Percentiles rank a stretch among this genome's conserved stretches.
phyloP scores from a whole-genome alignment of 1,140 invertebrate species.

The Saccostrea echinata region DNA sequence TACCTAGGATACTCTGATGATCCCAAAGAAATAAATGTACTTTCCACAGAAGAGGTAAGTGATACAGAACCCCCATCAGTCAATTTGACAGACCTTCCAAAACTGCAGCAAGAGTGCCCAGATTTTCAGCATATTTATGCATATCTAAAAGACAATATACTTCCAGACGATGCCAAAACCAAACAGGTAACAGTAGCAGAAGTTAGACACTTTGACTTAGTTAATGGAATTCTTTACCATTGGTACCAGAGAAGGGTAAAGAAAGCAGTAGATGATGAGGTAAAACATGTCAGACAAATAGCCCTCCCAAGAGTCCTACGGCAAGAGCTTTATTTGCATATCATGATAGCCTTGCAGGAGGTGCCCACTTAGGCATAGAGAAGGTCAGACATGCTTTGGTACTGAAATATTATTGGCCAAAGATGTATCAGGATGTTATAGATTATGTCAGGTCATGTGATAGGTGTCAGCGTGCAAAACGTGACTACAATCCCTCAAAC shows the following conservation, averaged over 20 bases:
- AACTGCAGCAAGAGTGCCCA: conserved; percentile 46
- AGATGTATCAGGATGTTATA: conserved; percentile 51
- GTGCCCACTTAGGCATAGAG: conserved; percentile 54
- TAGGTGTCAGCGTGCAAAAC: conserved; percentile 47
- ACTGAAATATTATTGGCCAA: conserved; percentile 55
- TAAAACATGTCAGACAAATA: conserved; percentile 33
- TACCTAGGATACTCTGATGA: no score
- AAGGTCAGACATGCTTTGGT: conserved; percentile 40
- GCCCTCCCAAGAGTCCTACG: conserved; percentile 55
- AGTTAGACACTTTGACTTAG: conserved; percentile 51
- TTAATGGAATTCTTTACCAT: conserved; percentile 59
- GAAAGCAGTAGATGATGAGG: conserved; percentile 23
- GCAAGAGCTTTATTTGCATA: conserved; percentile 49
- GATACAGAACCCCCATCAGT: no score
- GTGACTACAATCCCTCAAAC: conserved; percentile 31
- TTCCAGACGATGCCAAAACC: conserved; percentile 51
- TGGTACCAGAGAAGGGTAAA: conserved; percentile 49
- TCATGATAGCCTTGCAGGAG: conserved; percentile 58
- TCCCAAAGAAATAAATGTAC: no score
- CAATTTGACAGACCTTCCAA: no score
- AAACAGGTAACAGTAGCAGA: conserved; percentile 45
- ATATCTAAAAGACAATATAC: conserved; percentile 42
- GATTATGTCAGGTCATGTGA: conserved; percentile 52
- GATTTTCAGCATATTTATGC: conserved; percentile 51
- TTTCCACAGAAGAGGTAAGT: no score